Evolutionary conservation across 1,140 invertebrate species (phyloP), one percentile per base, ranked within the genome.

Genomic region (Hetaerina americana): DNA sequence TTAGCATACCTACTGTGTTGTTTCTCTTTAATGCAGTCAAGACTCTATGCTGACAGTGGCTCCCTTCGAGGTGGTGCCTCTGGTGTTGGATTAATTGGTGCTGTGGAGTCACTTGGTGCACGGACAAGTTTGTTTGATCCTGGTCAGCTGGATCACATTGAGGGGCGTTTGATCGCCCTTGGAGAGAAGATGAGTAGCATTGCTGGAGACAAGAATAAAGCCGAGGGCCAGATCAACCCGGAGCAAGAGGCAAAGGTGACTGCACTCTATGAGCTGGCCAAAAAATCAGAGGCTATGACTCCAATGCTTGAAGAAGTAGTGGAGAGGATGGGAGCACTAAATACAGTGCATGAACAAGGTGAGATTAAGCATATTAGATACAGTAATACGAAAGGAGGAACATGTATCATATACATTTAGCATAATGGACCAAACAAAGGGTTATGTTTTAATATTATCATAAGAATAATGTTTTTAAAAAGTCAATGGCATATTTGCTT

Each of bases 291-390:
- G 78, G 83, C 88, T 57, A 85, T 93, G 72, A 88, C 89, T 22
- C 87, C 91, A 77, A 82, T 90, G 70, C 76, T 93, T 71, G 91
- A 92, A 0, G 89, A 93, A 79, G 89, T 94, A 27, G 85, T 96
- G 26, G 89, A 95, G 74, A 85, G 94, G 74, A 87, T 96, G 84
- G 84, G 90, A 74, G 88, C 93, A 5, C 81, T 97, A 0, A 90
- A 94, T 80, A 85, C 87, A n/a, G 80, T 96, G 6, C 94, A 96
- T 80, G 89, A 92, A 82, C 92, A 95, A 89, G 93, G 92, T 93
- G 81, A 78, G 74, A 26, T 68, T 27, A 66, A 66, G 10, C 0
- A n/a, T n/a, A n/a, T n/a, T n/a, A n/a, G n/a, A n/a, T n/a, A n/a
- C n/a, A n/a, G n/a, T n/a, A n/a, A n/a, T n/a, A n/a, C n/a, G n/a